Evolutionary conservation across 2,888 invertebrate species (phyloP), one percentile per base, ranked within the genome.

Genomic region (Eucera pruinosa): DNA sequence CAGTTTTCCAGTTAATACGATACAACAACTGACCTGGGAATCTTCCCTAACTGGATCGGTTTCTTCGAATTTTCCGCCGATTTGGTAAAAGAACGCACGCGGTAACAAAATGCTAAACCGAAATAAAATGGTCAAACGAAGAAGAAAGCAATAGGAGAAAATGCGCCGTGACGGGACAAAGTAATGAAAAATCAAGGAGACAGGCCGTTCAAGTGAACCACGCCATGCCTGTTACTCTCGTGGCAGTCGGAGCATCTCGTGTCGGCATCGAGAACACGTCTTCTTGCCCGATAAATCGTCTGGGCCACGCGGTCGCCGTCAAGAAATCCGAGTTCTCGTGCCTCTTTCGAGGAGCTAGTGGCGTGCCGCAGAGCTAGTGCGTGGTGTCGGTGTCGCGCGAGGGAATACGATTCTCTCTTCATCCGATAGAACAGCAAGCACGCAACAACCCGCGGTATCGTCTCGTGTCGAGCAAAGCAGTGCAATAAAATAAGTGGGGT

Each of bases 201-300:
- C 60, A 72, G 36, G 61, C 57, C 55, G 68, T 64, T 71, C 15
- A 64, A 52, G 73, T 72, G 58, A 64, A 80, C 68, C 87, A 82
- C 89, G 89, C 90, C 89, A 89, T 89, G 87, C 88, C 87, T 86
- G 87, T 76, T 69, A 71, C 73, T 80, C 70, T 76, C 71, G 62
- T 69, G 72, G 73, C 75, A 75, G 69, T 67, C 66, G 62, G 50
- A 72, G 64, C 54, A 75, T 83, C 72, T 84, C 78, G 81, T 84
- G 81, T 83, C 80, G 83, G 81, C 82, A 76, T 82, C 81, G 82
- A 72, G 77, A 83, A 77, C 76, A 81, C 82, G 80, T 55, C 68
- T 70, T 74, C 68, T 73, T 76, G 80, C 9, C 58, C 61, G 80
- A 80, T 78, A 78, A 78, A 64, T 65, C 73, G 72, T 69, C 60